These are phyloP conservation scores for Saccostrea glomerata DNA, from an alignment of 1,140 invertebrate genomes.

Conservation along the genomic window DNA sequence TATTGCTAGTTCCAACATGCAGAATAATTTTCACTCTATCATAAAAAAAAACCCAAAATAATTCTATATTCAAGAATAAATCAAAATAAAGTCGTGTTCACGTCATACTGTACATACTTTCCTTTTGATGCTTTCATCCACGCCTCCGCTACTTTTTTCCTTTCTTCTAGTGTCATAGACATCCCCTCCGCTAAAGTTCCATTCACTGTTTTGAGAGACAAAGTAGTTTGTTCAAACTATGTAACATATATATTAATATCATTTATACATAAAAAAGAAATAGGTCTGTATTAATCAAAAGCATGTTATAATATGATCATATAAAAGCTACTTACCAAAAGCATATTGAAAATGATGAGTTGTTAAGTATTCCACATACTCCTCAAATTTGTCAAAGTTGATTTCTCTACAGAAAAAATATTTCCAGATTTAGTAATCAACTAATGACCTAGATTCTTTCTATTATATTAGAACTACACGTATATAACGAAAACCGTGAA, in stretches of 20 bases:
- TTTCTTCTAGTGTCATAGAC: conserved; percentile 85
- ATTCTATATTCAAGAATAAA: background rate
- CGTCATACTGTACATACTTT: conserved; percentile 63
- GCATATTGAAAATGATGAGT: conserved; percentile 83
- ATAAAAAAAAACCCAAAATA: conserved; percentile 69
- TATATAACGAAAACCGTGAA: too few relatives aligned
- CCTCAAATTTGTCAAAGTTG: conserved; percentile 82
- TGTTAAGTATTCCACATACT: conserved; percentile 84
- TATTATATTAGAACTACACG: background rate
- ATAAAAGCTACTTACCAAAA: conserved; percentile 81
- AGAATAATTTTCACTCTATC: conserved; percentile 83
- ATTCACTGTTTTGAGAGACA: conserved; percentile 82
- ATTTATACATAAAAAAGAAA: background rate
- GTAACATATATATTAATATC: background rate
- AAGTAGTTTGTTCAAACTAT: background rate
- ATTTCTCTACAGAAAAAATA: conserved; percentile 72
- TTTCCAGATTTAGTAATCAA: too few relatives aligned
- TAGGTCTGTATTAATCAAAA: too few relatives aligned
- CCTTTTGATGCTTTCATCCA: conserved; percentile 82
- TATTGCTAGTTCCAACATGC: conserved; percentile 87
- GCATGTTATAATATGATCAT: too few relatives aligned
- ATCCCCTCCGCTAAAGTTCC: conserved; percentile 90
- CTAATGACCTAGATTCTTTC: background rate
- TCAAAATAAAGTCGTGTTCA: background rate
- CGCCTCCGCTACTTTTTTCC: conserved; percentile 85